Evolutionary conservation across 2,888 invertebrate genomes (phyloP).

Genomic region (Eustalomyia histrio): DNA sequence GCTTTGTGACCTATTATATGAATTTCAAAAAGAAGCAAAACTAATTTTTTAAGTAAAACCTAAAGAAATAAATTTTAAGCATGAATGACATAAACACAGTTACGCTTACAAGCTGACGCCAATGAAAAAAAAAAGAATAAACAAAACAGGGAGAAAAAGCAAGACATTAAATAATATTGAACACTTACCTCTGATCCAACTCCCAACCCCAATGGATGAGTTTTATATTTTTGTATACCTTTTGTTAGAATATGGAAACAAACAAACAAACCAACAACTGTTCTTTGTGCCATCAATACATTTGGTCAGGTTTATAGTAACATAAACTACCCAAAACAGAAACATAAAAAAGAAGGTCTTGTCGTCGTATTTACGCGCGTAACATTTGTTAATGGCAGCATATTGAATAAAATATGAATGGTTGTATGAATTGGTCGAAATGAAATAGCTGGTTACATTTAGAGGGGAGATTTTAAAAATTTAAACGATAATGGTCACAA

Average conservation of each 20-base stretch:
- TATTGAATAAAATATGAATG: conserved; percentile 37
- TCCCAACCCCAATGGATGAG: conserved; percentile 15
- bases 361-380: conserved; percentile 45
- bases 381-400: conserved; percentile 65
- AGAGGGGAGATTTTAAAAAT: neutral
- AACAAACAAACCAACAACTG: conserved; percentile 43
- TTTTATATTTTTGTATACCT: conserved; percentile 35
- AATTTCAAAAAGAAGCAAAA: neutral
- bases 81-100: conserved; percentile 62
- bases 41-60: neutral
- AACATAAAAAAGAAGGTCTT: conserved; percentile 34
- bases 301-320: conserved; percentile 59
- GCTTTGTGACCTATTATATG: too few relatives aligned
- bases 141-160: conserved; percentile 35
- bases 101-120: conserved; percentile 65
- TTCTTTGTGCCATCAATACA: conserved; percentile 60
- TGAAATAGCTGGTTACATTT: neutral
- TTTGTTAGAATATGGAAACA: conserved; percentile 29
- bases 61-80: conserved; percentile 54
- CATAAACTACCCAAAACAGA: conserved; percentile 20
- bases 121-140: conserved; percentile 27
- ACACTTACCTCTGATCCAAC: conserved; percentile 29
- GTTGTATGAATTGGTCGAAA: neutral
- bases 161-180: conserved; percentile 53
- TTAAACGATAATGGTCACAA: neutral